Conservation (phyloP, 2,888 invertebrate genomes). For the Pilophorus perplexus region DNA sequence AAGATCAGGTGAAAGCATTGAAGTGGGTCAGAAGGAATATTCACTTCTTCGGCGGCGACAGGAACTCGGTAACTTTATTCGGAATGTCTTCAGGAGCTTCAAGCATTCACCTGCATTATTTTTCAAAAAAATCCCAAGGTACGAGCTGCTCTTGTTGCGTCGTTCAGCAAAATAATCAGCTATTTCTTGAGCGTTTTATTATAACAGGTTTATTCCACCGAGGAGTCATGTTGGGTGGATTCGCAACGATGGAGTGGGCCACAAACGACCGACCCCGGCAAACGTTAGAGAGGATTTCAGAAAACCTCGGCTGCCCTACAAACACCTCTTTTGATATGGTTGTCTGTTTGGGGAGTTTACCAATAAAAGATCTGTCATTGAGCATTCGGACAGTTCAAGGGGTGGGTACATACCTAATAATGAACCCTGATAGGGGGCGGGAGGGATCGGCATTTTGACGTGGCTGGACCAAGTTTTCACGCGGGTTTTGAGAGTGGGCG, state of each 20-base stretch:
- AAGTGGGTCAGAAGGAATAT: constrained; percentile 43
- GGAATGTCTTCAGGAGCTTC: constrained; percentile 44
- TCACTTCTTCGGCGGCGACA: constrained; percentile 36
- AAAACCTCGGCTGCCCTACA: constrained; percentile 50
- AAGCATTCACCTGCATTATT: constrained; percentile 39
- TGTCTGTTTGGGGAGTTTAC: constrained; percentile 50
- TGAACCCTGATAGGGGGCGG: no score
- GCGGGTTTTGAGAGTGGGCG: no score
- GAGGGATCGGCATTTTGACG: no score
- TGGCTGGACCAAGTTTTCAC: no score
- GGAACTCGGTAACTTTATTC: constrained; percentile 30
- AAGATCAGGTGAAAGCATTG: constrained; percentile 41
- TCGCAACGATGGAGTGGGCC: constrained; percentile 50
- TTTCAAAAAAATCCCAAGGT: constrained; percentile 38
- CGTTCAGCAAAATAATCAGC: neutral
- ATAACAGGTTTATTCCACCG: constrained; percentile 50
- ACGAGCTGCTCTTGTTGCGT: neutral
- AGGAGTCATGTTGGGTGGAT: constrained; percentile 52
- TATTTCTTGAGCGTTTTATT: neutral
- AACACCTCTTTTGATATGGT: constrained; percentile 48
- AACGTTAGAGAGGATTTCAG: constrained; percentile 49
- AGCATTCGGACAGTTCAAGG: constrained; percentile 18
- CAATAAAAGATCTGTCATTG: constrained; percentile 49
- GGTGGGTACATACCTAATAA: no score
- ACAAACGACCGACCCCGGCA: constrained; percentile 48